Base-by-base conservation (phyloP, 2,888 invertebrate genomes). In the Glyphotaelius pellucidus region DNA sequence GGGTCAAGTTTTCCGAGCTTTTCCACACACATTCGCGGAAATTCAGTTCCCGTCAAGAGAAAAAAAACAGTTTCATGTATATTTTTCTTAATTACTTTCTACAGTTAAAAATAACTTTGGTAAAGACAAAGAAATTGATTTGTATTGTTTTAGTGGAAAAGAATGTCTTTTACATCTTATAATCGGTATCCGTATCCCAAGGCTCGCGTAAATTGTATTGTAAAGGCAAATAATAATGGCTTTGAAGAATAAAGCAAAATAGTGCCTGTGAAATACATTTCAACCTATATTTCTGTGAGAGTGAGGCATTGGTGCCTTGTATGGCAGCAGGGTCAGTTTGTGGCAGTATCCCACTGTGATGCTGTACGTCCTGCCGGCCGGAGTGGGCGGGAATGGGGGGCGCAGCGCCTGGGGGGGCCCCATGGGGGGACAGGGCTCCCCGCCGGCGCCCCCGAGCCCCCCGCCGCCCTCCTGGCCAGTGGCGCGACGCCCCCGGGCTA, bases 401-500 rank as follows among this genome's bases (percentile, higher is more conserved):
- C 83, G 90, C 84, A 90, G 85, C 90, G 92, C 85, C n/a, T 90
- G 91, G 91, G 92, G 86, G 83, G 83, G 91, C 79, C 89, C 92
- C 87, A 86, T 92, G 92, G 91, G 92, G 93, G 94, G 94, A 93
- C 93, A 93, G 94, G 93, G 32, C 32, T 32, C 81, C 81, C 81
- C 81, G 31, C 94, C 93, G 94, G 94, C 94, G 93, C 94, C 94
- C 92, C 93, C 94, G 52, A 42, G 91, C 85, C 94, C 94, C 94
- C 95, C 95, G 95, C 95, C 95, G 95, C 94, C 94, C 94, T 94
- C 94, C 93, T 92, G 90, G 93, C 92, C 90, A 19, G 93, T 87
- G 94, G 94, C 94, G 95, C 95, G 95, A 95, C 95, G 95, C 94
- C 94, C 94, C 87, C 42, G 91, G 80, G 93, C 91, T 80, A 89